These are phyloP conservation scores for Genyomyrus donnyi DNA, from an alignment of 2,113 vertebrate genomes.

Conservation along the genomic window DNA sequence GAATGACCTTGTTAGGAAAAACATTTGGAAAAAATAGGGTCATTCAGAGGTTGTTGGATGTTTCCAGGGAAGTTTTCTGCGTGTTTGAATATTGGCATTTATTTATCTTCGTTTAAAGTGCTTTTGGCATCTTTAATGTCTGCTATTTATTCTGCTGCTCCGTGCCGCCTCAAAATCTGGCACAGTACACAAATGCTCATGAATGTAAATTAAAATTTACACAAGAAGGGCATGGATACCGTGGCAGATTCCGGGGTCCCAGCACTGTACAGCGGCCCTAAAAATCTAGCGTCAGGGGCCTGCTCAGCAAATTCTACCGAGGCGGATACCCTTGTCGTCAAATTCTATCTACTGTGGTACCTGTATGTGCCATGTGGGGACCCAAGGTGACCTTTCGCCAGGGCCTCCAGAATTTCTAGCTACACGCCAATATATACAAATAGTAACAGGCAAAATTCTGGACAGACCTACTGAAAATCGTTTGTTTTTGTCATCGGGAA, in stretches of 20 bases:
- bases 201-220: neutral
- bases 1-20: neutral
- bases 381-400: too few relatives aligned
- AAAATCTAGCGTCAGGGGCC: too few relatives aligned
- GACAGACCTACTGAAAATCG: neutral
- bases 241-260: too few relatives aligned
- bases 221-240: too few relatives aligned
- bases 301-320: too few relatives aligned
- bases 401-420: too few relatives aligned
- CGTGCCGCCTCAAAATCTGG: neutral
- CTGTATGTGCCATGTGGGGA: too few relatives aligned
- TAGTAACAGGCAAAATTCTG: neutral
- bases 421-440: neutral
- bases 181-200: neutral
- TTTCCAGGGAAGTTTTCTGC: neutral
- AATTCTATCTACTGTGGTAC: too few relatives aligned
- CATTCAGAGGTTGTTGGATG: neutral
- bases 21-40: neutral
- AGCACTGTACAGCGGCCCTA: too few relatives aligned
- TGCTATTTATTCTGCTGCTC: neutral
- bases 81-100: neutral
- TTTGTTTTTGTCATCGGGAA: neutral
- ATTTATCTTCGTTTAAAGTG: neutral
- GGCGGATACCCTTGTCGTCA: too few relatives aligned
- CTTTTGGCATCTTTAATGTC: neutral